Evolutionary conservation across 2,113 vertebrate genomes (phyloP).

Genomic region (Myrmophylax atrothorax): DNA sequence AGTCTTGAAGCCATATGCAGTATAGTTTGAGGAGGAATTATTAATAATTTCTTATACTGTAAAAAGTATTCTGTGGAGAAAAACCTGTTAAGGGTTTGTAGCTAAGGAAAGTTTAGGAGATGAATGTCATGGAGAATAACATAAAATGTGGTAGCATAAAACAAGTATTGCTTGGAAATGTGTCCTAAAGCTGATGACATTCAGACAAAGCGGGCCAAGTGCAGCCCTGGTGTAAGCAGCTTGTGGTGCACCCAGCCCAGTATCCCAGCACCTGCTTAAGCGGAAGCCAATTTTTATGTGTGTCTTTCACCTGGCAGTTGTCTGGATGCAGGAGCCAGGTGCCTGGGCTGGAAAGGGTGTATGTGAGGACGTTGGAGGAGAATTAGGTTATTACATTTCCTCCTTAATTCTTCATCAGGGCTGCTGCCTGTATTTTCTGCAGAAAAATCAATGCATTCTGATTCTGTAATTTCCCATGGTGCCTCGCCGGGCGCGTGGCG

Average conservation of each 20-base stretch:
- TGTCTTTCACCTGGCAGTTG: not conserved
- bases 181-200: not conserved
- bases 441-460: constrained; percentile 92
- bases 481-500: constrained; percentile 76
- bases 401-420: constrained; percentile 80
- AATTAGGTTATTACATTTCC: constrained; percentile 77
- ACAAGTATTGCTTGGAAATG: not conserved
- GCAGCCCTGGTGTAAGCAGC: not conserved
- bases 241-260: not conserved
- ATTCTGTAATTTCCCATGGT: constrained; percentile 95
- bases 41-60: constrained; percentile 57
- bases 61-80: constrained; percentile 56
- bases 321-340: not conserved
- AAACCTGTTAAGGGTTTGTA: constrained; percentile 23
- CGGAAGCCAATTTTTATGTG: not conserved
- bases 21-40: constrained; percentile 45
- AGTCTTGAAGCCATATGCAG: constrained; percentile 19
- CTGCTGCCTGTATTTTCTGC: constrained; percentile 72
- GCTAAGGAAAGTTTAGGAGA: constrained; percentile 26
- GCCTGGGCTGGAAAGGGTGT: constrained; percentile 22
- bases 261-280: not conserved
- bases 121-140: constrained; percentile 7
- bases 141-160: not conserved
- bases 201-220: not conserved
- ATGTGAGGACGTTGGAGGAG: constrained; percentile 47